Evolutionary conservation across 1,140 invertebrate genomes (phyloP).

Genomic region (Hyphantria cunea): DNA sequence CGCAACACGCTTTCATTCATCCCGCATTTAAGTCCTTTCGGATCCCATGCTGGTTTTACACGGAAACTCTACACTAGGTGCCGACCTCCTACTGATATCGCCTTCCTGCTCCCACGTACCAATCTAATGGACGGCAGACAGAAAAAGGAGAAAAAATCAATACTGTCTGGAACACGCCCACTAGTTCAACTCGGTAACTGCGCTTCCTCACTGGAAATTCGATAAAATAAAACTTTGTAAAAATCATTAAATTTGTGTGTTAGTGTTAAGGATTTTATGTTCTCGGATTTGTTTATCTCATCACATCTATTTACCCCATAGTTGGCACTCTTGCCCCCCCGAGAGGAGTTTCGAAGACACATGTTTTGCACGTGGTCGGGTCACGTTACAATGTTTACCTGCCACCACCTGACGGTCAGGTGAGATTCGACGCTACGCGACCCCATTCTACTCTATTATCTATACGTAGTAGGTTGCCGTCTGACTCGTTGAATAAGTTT

Average conservation of each 20-base stretch:
- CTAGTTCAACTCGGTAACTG: slow-evolving; percentile 73
- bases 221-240: slow-evolving; percentile 77
- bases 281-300: slow-evolving; percentile 15
- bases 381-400: slow-evolving; percentile 79
- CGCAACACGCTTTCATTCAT: slow-evolving; percentile 77
- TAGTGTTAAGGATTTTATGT: slow-evolving; percentile 39
- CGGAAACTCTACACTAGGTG: slow-evolving; percentile 72
- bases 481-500: slow-evolving; percentile 39
- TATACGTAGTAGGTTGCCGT: slow-evolving; percentile 41
- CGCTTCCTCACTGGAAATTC: slow-evolving; percentile 76
- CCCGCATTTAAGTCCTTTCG: slow-evolving; percentile 65
- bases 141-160: slow-evolving; percentile 71
- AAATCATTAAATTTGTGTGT: slow-evolving; percentile 70
- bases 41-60: slow-evolving; percentile 55
- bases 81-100: slow-evolving; percentile 57
- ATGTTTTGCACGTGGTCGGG: slow-evolving; percentile 68
- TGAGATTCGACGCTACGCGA: slow-evolving; percentile 55
- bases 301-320: neutral
- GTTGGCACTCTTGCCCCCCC: neutral
- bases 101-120: slow-evolving; percentile 50
- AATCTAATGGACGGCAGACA: slow-evolving; percentile 44
- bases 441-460: slow-evolving; percentile 26
- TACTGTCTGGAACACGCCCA: slow-evolving; percentile 78
- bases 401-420: slow-evolving; percentile 67
- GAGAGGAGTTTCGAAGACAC: slow-evolving; percentile 31